A percentile compares a stretch with the other conserved stretches of the same genome.
These are phyloP conservation scores for Urocolius indicus DNA, from an alignment of 2,113 vertebrate species.

Conservation along the genomic window DNA sequence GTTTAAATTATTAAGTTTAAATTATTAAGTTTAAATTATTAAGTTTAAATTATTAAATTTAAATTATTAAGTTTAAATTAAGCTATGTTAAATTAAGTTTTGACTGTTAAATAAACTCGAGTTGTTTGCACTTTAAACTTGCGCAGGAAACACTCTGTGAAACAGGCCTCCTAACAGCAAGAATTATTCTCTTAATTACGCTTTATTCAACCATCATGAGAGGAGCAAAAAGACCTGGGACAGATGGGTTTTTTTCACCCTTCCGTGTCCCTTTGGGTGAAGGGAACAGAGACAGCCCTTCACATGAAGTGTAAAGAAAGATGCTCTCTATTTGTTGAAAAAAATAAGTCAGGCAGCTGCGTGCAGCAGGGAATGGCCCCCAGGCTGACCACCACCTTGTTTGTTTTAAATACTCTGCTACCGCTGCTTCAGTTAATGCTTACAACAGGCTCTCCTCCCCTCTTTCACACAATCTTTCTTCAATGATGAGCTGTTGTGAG, in stretches of 20 bases:
- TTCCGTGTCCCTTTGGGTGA: background rate
- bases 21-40: too few species aligned
- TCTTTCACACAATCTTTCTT: background rate
- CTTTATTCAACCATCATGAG: background rate
- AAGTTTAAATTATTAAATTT: too few species aligned
- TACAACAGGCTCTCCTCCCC: background rate
- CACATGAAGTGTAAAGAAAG: constrained; percentile 58
- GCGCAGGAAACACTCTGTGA: accelerated
- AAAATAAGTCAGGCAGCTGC: constrained; percentile 65
- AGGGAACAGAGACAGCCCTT: background rate
- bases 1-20: background rate
- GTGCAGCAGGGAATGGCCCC: constrained; percentile 44
- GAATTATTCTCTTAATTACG: background rate
- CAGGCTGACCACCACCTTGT: background rate
- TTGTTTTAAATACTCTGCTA: constrained; percentile 31
- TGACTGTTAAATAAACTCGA: too few species aligned
- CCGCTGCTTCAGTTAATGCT: constrained; percentile 23
- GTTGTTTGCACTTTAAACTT: accelerated
- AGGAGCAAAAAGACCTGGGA: background rate
- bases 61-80: too few species aligned
- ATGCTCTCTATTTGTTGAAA: constrained; percentile 71
- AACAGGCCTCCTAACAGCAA: background rate
- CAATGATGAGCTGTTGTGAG: constrained; percentile 53
- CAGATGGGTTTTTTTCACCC: background rate
- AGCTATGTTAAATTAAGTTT: too few species aligned